Evolutionary conservation across 2,797 vertebrate species (phyloP).

Genomic region (Chloroceryle amazona): DNA sequence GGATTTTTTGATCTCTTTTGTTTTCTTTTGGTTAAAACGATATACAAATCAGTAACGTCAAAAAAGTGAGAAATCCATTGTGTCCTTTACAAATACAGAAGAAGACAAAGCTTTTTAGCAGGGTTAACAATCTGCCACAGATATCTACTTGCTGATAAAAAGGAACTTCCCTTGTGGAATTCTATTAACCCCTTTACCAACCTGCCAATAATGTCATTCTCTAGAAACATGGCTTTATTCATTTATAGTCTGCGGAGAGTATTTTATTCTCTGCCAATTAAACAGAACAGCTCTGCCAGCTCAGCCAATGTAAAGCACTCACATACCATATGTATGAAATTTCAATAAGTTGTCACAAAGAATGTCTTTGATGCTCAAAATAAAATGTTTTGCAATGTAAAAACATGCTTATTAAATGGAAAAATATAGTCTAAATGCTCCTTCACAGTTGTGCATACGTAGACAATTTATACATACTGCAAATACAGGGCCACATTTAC

Average conservation of each 20-base stretch:
- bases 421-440: neutral
- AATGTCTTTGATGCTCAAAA: neutral
- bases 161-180: constrained; percentile 40
- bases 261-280: constrained; percentile 13
- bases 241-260: neutral
- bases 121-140: constrained; percentile 7
- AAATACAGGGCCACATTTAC: neutral
- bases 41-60: neutral
- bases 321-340: neutral
- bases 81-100: neutral
- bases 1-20: neutral
- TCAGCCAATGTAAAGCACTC: neutral
- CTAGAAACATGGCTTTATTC: neutral
- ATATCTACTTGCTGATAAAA: constrained; percentile 19
- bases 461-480: neutral
- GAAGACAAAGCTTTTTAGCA: neutral
- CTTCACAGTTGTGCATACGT: neutral
- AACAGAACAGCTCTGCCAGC: neutral
- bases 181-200: constrained; percentile 42
- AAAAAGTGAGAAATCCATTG: neutral
- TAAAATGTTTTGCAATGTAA: neutral
- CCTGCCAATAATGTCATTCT: neutral
- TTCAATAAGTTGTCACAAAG: neutral
- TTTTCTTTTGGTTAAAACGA: neutral
- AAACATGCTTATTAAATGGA: neutral